Evolutionary conservation across 2,113 vertebrate species (phyloP), one percentile per base, ranked within the genome.

Genomic region (Erythrocercus mccallii): DNA sequence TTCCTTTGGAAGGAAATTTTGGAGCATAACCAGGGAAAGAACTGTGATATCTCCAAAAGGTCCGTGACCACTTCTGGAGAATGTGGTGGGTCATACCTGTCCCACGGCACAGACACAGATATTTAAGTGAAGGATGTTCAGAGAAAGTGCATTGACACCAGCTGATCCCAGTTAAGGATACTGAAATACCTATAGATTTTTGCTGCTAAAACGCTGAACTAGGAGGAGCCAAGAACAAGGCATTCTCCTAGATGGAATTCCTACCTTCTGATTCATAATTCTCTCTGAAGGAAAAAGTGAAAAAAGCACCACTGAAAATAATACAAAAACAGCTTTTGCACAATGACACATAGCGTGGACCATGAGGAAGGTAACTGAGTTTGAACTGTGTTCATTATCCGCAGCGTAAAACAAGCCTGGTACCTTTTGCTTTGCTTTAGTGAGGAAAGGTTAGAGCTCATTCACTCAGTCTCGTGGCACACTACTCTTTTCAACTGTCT

Each of bases 401-500:
- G 69, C 22, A 70, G 68, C 84, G 61, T 84, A 61, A 73, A 96
- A 83, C 56, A 93, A 93, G 85, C 51, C 48, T 84, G 88, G 47
- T 92, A 70, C 95, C 94, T 95, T 81, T 90, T 94, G 87, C 91
- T 94, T 78, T 56, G 23, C 60, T 85, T 70, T 68, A 71, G 78
- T 84, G 86, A 83, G 70, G 81, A 92, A 94, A 96, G 50, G 88
- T 95, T 97, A 71, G 61, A 84, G 77, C 95, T 94, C 91, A 69
- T 97, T 85, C 81, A 85, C 54, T 66, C 58, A 72, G 15, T 74
- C 70, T 92, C 77, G 42, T 81, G 82, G 79, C 69, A 88, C 37
- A 86, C 62, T 81, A 84, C 77, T 97, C 84, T 81, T 97, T 96
- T 92, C 82, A 94, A n/a, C 81, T 94, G 62, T 40, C 60, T 94